Evolutionary conservation across 2,888 invertebrate genomes (phyloP).

Genomic region (Lampropteryx suffumata): DNA sequence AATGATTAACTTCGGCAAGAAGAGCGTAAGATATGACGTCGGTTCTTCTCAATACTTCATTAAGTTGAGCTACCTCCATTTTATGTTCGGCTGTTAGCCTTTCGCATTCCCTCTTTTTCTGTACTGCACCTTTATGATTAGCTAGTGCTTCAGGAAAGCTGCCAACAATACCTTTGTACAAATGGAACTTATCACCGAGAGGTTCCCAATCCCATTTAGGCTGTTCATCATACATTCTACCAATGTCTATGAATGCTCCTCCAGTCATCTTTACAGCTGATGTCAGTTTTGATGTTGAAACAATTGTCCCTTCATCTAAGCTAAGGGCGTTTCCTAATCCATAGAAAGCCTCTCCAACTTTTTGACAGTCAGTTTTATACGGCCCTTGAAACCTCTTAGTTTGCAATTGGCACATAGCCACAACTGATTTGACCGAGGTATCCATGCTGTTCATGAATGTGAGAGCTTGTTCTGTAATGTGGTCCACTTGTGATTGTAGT

Average conservation of each 20-base stretch:
- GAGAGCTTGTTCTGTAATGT: constrained; percentile 91
- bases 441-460: constrained; percentile 94
- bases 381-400: constrained; percentile 92
- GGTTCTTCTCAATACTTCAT: constrained; percentile 91
- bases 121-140: constrained; percentile 94
- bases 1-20: constrained; percentile 97
- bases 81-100: constrained; percentile 90
- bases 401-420: constrained; percentile 91
- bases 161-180: constrained; percentile 96
- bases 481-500: constrained; percentile 88
- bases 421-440: constrained; percentile 91
- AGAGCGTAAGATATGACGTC: constrained; percentile 96
- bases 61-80: constrained; percentile 90
- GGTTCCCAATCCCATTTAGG: constrained; percentile 95
- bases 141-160: constrained; percentile 95
- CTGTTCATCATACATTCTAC: constrained; percentile 94
- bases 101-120: constrained; percentile 95
- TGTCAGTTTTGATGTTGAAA: constrained; percentile 86
- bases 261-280: constrained; percentile 93
- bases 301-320: constrained; percentile 87
- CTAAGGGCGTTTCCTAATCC: constrained; percentile 92
- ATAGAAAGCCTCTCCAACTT: constrained; percentile 93
- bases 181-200: constrained; percentile 94
- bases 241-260: constrained; percentile 94
- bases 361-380: constrained; percentile 95